phyloP scores from a whole-genome alignment of 2,797 vertebrate species.

The Craterocephalus amniculus region DNA sequence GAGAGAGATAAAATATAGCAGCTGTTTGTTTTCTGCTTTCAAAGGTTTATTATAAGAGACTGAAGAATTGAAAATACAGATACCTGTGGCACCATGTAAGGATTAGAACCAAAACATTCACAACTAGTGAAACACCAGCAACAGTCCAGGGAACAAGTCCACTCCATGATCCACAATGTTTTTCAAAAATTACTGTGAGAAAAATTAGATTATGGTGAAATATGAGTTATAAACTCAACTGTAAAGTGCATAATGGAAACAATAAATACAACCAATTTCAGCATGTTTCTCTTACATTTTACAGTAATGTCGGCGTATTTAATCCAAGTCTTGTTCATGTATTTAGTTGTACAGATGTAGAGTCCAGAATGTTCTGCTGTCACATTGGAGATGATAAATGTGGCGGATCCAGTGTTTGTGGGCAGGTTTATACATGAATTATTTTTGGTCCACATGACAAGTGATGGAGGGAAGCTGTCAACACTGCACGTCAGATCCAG shows the following conservation, averaged over 20 bases:
- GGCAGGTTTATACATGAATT: too few species aligned
- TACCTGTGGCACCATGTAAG: not conserved
- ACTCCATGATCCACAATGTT: not conserved
- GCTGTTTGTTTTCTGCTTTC: not conserved
- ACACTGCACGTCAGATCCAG: slow-evolving; percentile 60
- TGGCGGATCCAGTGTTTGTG: not conserved
- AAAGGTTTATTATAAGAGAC: not conserved
- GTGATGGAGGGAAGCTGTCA: slow-evolving; percentile 55
- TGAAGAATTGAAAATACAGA: not conserved
- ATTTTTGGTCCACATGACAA: slow-evolving; percentile 34
- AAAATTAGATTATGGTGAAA: not conserved
- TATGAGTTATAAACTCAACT: not conserved
- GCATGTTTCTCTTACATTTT: slow-evolving; percentile 44
- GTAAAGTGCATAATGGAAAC: too few species aligned
- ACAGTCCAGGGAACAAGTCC: not conserved
- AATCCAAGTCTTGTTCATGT: slow-evolving; percentile 11
- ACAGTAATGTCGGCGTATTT: slow-evolving; percentile 21
- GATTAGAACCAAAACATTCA: not conserved
- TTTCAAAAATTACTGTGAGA: not conserved
- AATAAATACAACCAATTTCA: not conserved
- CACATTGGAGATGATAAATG: slow-evolving; percentile 35
- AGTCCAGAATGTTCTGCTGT: slow-evolving; percentile 35
- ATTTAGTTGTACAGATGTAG: slow-evolving; percentile 52
- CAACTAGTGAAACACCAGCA: not conserved
- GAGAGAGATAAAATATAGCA: not conserved